Conservation (phyloP, 2,797 vertebrate species). For the Sebastes paucispinis region DNA sequence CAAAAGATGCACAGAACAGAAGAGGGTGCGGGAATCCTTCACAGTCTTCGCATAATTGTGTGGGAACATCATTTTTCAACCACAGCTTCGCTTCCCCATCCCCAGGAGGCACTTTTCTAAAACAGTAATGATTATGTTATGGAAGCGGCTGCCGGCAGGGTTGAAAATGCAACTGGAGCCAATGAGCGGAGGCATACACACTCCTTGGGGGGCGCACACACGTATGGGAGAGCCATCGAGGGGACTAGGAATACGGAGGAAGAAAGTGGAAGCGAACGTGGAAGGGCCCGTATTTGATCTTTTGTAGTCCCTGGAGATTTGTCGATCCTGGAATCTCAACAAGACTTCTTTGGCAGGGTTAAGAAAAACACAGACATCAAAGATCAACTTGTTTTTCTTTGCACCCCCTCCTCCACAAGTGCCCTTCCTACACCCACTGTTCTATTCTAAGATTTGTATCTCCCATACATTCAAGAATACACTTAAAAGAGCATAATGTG, state of each 20-base stretch:
- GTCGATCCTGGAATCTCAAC: slow-evolving; percentile 75
- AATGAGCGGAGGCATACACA: slow-evolving; percentile 9
- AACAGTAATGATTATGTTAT: slow-evolving; percentile 69
- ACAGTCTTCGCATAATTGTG: slow-evolving; percentile 50
- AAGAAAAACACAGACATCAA: slow-evolving; percentile 69
- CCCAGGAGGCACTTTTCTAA: slow-evolving; percentile 51
- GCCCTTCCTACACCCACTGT: slow-evolving; percentile 24
- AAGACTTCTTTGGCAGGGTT: slow-evolving; percentile 53
- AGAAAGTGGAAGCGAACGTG: slow-evolving; percentile 16
- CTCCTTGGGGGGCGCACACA: slow-evolving; percentile 30
- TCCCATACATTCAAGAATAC: slow-evolving; percentile 53
- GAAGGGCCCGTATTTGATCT: slow-evolving; percentile 44
- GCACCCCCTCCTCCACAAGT: slow-evolving; percentile 21
- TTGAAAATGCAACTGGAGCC: slow-evolving; percentile 54
- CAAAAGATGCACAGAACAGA: slow-evolving; percentile 18
- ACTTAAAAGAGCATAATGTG: slow-evolving; percentile 56
- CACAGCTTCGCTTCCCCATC: slow-evolving; percentile 32
- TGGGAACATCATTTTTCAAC: slow-evolving; percentile 63
- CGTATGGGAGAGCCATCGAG: slow-evolving; percentile 5
- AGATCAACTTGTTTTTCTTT: slow-evolving; percentile 57
- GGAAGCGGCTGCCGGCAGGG: slow-evolving; percentile 47
- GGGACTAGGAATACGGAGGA: background rate
- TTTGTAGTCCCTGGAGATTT: slow-evolving; percentile 42
- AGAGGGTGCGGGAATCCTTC: background rate
- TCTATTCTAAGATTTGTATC: slow-evolving; percentile 67